Evolutionary conservation across 92 coral and sea anemone species (phyloP).

Genomic region (Meandrina meandrites): DNA sequence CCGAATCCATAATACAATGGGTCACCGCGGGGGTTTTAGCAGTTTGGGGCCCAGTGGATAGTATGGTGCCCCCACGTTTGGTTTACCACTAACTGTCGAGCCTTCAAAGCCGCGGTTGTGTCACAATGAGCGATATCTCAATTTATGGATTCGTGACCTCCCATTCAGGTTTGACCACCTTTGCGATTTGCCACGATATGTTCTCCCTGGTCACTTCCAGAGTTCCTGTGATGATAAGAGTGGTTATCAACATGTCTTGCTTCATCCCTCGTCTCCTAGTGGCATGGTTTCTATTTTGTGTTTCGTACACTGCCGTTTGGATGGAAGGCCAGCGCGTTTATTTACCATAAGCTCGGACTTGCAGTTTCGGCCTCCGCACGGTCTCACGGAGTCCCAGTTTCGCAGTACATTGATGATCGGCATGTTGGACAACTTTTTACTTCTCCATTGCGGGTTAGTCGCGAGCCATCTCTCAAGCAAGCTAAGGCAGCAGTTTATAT

Average conservation of each 20-base stretch:
- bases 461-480: background rate
- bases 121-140: slow-evolving; percentile 9
- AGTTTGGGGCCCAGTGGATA: slow-evolving; percentile 32
- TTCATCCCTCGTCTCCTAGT: background rate
- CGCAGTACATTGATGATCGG: slow-evolving; percentile 43
- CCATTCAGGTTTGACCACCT: slow-evolving; percentile 10
- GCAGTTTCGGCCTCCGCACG: slow-evolving; percentile 21
- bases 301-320: background rate
- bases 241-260: slow-evolving; percentile 17
- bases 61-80: slow-evolving; percentile 5
- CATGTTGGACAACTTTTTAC: slow-evolving; percentile 20
- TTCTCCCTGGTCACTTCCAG: slow-evolving; percentile 14
- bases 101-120: slow-evolving; percentile 1
- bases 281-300: background rate
- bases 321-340: slow-evolving; percentile 9
- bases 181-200: background rate
- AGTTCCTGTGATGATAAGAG: slow-evolving; percentile 5
- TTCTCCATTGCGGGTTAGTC: background rate
- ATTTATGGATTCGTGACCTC: slow-evolving; percentile 14
- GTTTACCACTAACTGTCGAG: slow-evolving; percentile 22
- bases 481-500: slow-evolving; percentile 56
- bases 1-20: slow-evolving; percentile 21
- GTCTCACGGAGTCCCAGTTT: slow-evolving; percentile 31
- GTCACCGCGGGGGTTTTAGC: slow-evolving; percentile 35
- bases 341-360: slow-evolving; percentile 9